Evolutionary conservation across 1,140 invertebrate genomes (phyloP).

Genomic region (Drosophila bocqueti): DNA sequence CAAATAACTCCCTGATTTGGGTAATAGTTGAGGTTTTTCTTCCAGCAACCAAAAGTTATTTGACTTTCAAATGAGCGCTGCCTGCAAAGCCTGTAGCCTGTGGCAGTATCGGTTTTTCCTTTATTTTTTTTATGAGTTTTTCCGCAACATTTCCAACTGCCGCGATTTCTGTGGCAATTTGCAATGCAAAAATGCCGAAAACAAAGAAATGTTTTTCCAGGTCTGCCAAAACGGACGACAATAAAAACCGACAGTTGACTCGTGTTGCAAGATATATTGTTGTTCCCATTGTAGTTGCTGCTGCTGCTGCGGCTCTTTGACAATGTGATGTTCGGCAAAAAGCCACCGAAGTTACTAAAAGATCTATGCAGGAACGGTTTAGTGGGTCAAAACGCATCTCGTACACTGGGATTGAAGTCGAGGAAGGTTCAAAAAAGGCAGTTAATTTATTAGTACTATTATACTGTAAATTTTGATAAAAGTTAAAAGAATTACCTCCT

Average conservation of each 20-base stretch:
- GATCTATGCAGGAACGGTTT: conserved; percentile 28
- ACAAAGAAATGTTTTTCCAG: conserved; percentile 77
- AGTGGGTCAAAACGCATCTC: conserved; percentile 72
- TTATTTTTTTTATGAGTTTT: conserved; percentile 73
- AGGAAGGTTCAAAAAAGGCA: not conserved
- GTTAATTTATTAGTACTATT: too few relatives aligned
- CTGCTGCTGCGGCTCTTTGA: conserved; percentile 30
- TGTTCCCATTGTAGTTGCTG: conserved; percentile 50
- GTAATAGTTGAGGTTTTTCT: conserved; percentile 65
- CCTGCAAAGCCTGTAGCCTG: conserved; percentile 45
- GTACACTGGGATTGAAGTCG: not conserved
- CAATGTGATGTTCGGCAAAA: conserved; percentile 29
- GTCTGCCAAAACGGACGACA: conserved; percentile 68
- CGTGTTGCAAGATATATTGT: conserved; percentile 84
- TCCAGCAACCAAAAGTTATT: conserved; percentile 60
- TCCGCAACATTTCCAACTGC: conserved; percentile 79
- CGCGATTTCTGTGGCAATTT: conserved; percentile 80
- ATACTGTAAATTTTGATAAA: too few relatives aligned
- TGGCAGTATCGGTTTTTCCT: conserved; percentile 40
- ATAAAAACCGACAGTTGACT: conserved; percentile 84
- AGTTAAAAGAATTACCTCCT: too few relatives aligned
- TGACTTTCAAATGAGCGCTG: conserved; percentile 80
- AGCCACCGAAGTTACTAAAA: conserved; percentile 25
- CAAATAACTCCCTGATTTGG: conserved; percentile 46
- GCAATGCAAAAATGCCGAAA: conserved; percentile 81